Conservation (phyloP, 2,113 vertebrate species). For the Xyrauchen texanus region DNA sequence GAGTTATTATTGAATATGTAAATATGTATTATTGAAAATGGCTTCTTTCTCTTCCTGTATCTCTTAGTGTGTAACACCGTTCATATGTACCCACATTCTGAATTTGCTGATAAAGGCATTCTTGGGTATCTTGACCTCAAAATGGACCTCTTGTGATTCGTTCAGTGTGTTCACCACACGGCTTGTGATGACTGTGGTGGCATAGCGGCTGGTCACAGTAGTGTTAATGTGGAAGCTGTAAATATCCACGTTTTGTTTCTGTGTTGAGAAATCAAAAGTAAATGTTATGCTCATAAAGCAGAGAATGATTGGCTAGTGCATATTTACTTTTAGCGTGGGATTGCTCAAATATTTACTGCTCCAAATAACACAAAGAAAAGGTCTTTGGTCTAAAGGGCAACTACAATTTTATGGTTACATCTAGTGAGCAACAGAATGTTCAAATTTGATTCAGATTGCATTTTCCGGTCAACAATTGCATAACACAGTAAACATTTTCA, state of each 20-base stretch:
- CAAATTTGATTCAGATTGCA: too few species aligned
- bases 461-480: too few species aligned
- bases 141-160: conserved; percentile 81
- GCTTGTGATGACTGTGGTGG: conserved; percentile 88
- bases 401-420: background rate
- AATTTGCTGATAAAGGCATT: conserved; percentile 95
- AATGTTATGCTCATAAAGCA: background rate
- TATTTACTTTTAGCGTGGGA: background rate
- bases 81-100: conserved; percentile 80
- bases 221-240: conserved; percentile 87
- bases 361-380: background rate
- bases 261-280: conserved; percentile 35
- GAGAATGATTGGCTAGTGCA: background rate
- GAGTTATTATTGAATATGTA: too few species aligned
- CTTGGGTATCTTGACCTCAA: conserved; percentile 90
- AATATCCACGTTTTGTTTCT: conserved; percentile 77
- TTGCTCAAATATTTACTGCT: conserved; percentile 21
- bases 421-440: background rate
- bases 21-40: too few species aligned
- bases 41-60: background rate
- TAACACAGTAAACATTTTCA: too few species aligned
- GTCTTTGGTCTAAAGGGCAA: background rate
- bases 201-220: conserved; percentile 86
- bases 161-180: conserved; percentile 82
- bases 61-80: background rate